Evolutionary conservation across 1,140 invertebrate species (phyloP), one percentile per base, ranked within the genome.

Genomic region (Bombus ignitus): DNA sequence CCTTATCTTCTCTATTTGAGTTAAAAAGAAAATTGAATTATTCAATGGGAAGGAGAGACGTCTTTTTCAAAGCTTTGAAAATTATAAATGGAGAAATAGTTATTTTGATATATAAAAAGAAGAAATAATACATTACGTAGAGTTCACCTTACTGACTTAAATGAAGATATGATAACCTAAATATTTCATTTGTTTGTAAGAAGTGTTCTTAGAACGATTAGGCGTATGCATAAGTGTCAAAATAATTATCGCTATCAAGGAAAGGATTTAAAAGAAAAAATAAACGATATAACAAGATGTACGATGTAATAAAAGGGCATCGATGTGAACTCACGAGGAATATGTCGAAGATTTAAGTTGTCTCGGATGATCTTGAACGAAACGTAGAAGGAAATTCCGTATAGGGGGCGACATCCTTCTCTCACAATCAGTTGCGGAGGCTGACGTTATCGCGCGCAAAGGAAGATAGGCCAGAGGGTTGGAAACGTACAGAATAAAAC

Each of bases 381-480:
- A 85, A 84, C 81, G 87, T 57, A 59, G 66, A 75, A 85, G 81
- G 83, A 85, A 87, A 85, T 90, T 86, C 85, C 75, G 81, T 89
- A 85, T 82, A 80, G 87, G 84, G 85, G 77, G 85, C 84, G 85
- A 88, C 90, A 90, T 91, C 87, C 80, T 90, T 87, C 88, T 82
- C 85, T 85, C 85, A 83, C 90, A 89, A 91, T 90, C 90, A 90
- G 90, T 90, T 90, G 85, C 86, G 78, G 47, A 87, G 88, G 88
- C 72, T 81, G 80, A 86, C 89, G 78, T 90, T 90, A 90, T 90
- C 89, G 86, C 74, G 86, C 57, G 86, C 62, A 85, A 81, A 79
- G 79, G 83, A 68, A 86, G 90, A 88, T 66, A 73, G 81, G 86
- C 66, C 65, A n/a, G 89, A 80, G 85, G 80, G 82, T 85, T 53